These are phyloP conservation scores for Rotaria socialis DNA, from an alignment of 2,888 invertebrate species.

Conservation along the genomic window DNA sequence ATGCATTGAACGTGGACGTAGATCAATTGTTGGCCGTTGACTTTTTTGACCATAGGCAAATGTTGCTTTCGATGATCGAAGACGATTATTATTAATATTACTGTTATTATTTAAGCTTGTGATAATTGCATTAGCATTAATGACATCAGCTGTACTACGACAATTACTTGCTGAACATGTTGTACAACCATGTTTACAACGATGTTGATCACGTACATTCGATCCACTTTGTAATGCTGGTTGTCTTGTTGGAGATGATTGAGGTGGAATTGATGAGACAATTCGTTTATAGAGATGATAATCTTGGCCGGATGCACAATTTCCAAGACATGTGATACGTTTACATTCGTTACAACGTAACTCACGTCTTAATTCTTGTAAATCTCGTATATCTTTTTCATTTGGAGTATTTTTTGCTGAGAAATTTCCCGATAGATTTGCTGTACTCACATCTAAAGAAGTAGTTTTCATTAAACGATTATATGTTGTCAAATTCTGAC, in stretches of 20 bases:
- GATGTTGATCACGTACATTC: background rate
- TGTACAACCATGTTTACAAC: constrained; percentile 29
- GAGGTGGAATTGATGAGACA: background rate
- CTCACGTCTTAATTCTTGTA: constrained; percentile 9
- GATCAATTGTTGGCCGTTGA: background rate
- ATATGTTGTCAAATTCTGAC: background rate
- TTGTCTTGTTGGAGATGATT: background rate
- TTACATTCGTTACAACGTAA: constrained; percentile 37
- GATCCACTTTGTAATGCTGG: background rate
- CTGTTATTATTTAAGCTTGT: background rate
- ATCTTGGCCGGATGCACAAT: constrained; percentile 33
- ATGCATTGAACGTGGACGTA: constrained; percentile 1
- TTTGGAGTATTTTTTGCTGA: background rate
- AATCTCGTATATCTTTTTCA: background rate
- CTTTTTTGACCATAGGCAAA: background rate
- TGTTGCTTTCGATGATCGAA: background rate
- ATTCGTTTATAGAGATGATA: constrained; percentile 17
- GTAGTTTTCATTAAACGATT: constrained; percentile 1
- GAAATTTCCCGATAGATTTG: background rate
- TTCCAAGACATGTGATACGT: constrained; percentile 19
- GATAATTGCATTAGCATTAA: background rate
- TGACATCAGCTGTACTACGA: background rate
- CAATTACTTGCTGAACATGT: background rate
- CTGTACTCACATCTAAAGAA: background rate
- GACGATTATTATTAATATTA: background rate